Evolutionary conservation across 1,140 invertebrate genomes (phyloP).

Genomic region (Scaptomyza montana): DNA sequence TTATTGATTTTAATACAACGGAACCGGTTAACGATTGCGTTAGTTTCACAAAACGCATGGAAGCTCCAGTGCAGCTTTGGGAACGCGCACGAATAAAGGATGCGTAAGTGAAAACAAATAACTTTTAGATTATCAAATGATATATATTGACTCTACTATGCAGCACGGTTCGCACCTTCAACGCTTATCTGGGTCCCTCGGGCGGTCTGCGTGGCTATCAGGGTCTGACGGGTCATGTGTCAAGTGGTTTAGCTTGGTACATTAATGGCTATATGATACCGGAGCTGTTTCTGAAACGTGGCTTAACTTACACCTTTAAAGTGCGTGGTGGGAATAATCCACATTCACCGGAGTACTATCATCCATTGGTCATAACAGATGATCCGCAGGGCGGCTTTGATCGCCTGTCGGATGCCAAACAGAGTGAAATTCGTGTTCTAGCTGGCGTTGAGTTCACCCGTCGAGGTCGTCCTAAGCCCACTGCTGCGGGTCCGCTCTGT

Average conservation of each 20-base stretch:
- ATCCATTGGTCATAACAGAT: constrained; percentile 96
- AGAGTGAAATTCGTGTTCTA: constrained; percentile 90
- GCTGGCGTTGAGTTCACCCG: constrained; percentile 94
- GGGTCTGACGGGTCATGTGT: constrained; percentile 87
- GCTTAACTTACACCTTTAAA: constrained; percentile 92
- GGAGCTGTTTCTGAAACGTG: constrained; percentile 93
- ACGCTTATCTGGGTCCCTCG: constrained; percentile 91
- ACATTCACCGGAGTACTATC: constrained; percentile 93
- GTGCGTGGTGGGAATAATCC: constrained; percentile 95
- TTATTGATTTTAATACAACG: constrained; percentile 87
- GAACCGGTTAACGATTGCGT: constrained; percentile 88
- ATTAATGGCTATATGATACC: constrained; percentile 93
- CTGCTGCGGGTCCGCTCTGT: constrained; percentile 92
- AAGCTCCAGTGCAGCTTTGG: constrained; percentile 87
- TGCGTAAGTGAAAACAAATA: constrained; percentile 77
- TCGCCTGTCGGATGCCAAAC: constrained; percentile 88
- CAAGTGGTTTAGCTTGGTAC: constrained; percentile 84
- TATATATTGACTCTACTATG: not conserved
- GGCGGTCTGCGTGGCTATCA: constrained; percentile 91
- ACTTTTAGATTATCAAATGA: not conserved
- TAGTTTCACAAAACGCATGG: constrained; percentile 86
- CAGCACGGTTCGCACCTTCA: constrained; percentile 89
- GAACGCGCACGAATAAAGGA: constrained; percentile 91
- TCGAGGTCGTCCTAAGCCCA: constrained; percentile 90
- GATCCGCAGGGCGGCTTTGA: constrained; percentile 93